phyloP scores from a whole-genome alignment of 2,888 invertebrate genomes.

The Diarsia dahlii region DNA sequence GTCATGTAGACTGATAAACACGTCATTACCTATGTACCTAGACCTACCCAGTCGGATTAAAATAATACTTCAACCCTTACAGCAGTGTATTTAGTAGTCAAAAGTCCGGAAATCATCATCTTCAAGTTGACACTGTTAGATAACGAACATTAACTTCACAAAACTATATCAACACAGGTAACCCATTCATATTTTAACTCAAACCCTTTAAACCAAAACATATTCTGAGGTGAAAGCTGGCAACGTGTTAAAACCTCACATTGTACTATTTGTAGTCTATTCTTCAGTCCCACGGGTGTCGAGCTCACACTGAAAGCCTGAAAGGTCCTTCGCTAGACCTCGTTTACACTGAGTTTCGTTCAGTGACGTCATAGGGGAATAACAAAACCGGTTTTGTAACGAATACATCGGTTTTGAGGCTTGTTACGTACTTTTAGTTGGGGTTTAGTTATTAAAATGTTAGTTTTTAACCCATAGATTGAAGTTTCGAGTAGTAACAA shows the following conservation, averaged over 20 bases:
- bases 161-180: neutral
- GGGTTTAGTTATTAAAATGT: conserved; percentile 4
- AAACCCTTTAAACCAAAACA: conserved; percentile 8
- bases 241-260: conserved; percentile 43
- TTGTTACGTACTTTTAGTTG: conserved; percentile 18
- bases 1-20: too few species aligned
- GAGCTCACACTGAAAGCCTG: conserved; percentile 37
- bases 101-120: neutral
- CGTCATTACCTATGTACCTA: too few species aligned
- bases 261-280: conserved; percentile 53
- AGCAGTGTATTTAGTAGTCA: too few species aligned
- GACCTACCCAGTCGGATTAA: too few species aligned
- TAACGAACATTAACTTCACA: neutral
- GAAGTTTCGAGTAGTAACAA: neutral
- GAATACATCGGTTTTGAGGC: conserved; percentile 34
- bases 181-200: neutral
- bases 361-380: conserved; percentile 40
- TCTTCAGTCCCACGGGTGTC: conserved; percentile 37
- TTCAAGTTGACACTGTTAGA: neutral
- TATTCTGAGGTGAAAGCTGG: conserved; percentile 4
- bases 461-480: neutral
- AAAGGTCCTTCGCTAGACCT: conserved; percentile 55
- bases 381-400: conserved; percentile 48
- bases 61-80: too few species aligned
- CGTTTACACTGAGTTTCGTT: conserved; percentile 47